A percentile compares a stretch with the other conserved stretches of the same genome.
These are phyloP conservation scores for Synergus umbraculus DNA, from an alignment of 2,888 invertebrate genomes.

Conservation along the genomic window DNA sequence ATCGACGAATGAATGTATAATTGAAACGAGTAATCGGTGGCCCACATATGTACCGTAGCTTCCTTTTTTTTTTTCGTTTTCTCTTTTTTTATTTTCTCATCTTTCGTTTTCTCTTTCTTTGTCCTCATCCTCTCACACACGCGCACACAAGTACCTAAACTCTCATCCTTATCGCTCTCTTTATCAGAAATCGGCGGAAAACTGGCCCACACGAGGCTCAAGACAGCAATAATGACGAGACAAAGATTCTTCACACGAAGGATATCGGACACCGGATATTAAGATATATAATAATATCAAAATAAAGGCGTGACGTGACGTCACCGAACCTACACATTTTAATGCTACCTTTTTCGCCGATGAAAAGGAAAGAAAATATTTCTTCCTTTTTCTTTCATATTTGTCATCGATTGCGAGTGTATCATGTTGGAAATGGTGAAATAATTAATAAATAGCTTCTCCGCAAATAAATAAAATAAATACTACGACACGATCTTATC, in stretches of 20 bases:
- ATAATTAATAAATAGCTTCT: conserved; percentile 45
- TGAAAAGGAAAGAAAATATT: conserved; percentile 42
- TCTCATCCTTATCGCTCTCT: conserved; percentile 43
- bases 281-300: conserved; percentile 10
- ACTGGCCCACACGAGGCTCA: conserved; percentile 25
- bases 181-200: conserved; percentile 30
- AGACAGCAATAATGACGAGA: conserved; percentile 32
- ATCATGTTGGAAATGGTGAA: conserved; percentile 23
- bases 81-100: conserved; percentile 51
- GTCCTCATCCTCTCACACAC: conserved; percentile 60
- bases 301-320: conserved; percentile 65
- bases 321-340: conserved; percentile 70
- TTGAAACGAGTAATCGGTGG: conserved; percentile 48
- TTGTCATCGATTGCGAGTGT: conserved; percentile 24
- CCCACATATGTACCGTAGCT: conserved; percentile 36
- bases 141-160: conserved; percentile 53
- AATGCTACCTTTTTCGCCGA: conserved; percentile 57
- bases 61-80: conserved; percentile 44
- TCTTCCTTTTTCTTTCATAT: conserved; percentile 45
- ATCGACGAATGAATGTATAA: conserved; percentile 54
- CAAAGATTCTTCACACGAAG: conserved; percentile 30
- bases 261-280: conserved; percentile 18
- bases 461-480: conserved; percentile 65
- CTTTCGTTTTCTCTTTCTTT: conserved; percentile 46
- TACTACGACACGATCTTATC: conserved; percentile 52